Evolutionary conservation across 37 sponge, comb jelly and placozoan species (phyloP).

Genomic region (Spongia lamella): DNA sequence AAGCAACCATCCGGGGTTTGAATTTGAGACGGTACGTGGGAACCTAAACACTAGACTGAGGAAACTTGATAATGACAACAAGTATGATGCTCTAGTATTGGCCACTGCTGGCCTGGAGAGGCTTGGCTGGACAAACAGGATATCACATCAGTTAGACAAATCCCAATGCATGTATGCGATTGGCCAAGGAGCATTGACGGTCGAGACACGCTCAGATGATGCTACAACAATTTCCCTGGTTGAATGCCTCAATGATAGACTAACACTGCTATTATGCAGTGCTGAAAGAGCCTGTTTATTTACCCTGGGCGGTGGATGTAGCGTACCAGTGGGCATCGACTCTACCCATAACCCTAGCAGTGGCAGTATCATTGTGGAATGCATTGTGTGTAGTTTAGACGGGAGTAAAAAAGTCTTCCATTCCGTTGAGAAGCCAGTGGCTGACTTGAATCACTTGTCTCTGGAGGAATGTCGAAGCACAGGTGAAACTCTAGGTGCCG

Average conservation of each 20-base stretch:
- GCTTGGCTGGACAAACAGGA: constrained; percentile 80
- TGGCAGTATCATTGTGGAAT: constrained; percentile 34
- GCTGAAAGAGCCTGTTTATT: constrained; percentile 87
- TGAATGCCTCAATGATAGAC: constrained; percentile 54
- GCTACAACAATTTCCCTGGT: constrained; percentile 31
- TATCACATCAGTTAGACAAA: constrained; percentile 56
- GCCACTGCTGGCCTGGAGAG: constrained; percentile 89
- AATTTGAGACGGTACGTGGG: constrained; percentile 82
- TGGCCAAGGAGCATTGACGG: constrained; percentile 91
- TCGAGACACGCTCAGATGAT: constrained; percentile 80
- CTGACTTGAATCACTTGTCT: not conserved
- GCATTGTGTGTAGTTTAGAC: constrained; percentile 88
- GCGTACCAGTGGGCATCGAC: constrained; percentile 84
- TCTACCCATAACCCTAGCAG: constrained; percentile 9
- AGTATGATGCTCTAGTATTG: constrained; percentile 88
- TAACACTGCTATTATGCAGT: constrained; percentile 60
- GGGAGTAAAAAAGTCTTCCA: constrained; percentile 59
- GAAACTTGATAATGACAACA: constrained; percentile 78
- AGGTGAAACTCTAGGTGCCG: constrained; percentile 32
- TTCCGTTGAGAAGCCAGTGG: constrained; percentile 7
- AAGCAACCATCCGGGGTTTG: constrained; percentile 62
- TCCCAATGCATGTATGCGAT: constrained; percentile 87
- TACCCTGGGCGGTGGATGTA: constrained; percentile 87
- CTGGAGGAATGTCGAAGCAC: not conserved
- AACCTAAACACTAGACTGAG: constrained; percentile 90